Evolutionary conservation across 1,140 invertebrate species (phyloP).

Genomic region (Vanessa tameamea): DNA sequence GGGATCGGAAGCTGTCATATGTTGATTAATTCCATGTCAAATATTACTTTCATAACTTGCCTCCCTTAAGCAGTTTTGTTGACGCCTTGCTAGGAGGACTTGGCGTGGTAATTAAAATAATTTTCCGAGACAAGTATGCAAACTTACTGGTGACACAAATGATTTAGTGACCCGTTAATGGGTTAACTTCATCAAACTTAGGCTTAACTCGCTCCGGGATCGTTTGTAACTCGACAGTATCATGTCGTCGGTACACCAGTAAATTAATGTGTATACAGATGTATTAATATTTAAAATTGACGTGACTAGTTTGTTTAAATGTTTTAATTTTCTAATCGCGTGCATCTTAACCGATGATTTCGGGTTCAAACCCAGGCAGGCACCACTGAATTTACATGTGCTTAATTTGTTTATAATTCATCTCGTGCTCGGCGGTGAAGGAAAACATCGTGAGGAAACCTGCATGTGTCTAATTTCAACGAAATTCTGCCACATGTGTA

Average conservation of each 20-base stretch:
- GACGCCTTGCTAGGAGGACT: slow-evolving; percentile 20
- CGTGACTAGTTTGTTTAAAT: not conserved
- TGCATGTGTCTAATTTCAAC: too few species aligned
- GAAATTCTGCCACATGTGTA: too few species aligned
- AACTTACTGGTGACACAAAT: slow-evolving; percentile 62
- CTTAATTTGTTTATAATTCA: too few species aligned
- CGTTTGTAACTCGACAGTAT: slow-evolving; percentile 30
- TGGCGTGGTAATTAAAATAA: slow-evolving; percentile 59
- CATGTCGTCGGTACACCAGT: slow-evolving; percentile 27
- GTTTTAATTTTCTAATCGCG: not conserved
- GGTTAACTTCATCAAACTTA: slow-evolving; percentile 68
- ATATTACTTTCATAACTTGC: slow-evolving; percentile 2
- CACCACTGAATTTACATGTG: too few species aligned
- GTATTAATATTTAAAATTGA: slow-evolving; percentile 1
- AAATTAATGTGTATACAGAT: slow-evolving; percentile 27
- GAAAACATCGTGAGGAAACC: too few species aligned
- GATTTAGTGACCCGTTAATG: slow-evolving; percentile 73
- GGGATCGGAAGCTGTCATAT: not conserved
- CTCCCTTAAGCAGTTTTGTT: not conserved
- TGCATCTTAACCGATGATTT: too few species aligned
- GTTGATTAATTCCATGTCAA: slow-evolving; percentile 10
- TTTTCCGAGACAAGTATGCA: slow-evolving; percentile 48
- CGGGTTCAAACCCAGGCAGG: too few species aligned
- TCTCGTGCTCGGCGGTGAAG: too few species aligned
- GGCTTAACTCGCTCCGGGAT: slow-evolving; percentile 36